A percentile compares a stretch with the other conserved stretches of the same genome.
phyloP scores from a whole-genome alignment of 2,113 vertebrate genomes.

The Psophia crepitans region DNA sequence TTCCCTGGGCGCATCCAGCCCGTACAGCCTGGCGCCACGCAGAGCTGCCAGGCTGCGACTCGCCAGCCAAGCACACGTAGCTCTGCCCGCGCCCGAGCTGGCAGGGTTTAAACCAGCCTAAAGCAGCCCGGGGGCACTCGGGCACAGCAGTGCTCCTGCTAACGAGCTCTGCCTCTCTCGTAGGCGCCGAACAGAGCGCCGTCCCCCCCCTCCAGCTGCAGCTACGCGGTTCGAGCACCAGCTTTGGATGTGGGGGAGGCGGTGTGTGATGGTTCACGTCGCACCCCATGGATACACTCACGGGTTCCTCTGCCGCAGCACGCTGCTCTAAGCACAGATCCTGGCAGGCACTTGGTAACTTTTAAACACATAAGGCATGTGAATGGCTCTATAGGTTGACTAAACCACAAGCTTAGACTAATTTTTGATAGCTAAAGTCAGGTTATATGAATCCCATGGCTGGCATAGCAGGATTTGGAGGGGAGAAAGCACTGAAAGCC shows the following conservation, averaged over 20 bases:
- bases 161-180: background rate
- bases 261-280: background rate
- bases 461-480: background rate
- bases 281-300: fast-evolving
- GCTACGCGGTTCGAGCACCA: fast-evolving
- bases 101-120: background rate
- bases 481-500: background rate
- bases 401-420: background rate
- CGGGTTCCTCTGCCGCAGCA: background rate
- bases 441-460: background rate
- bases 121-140: background rate
- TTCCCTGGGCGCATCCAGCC: fast-evolving
- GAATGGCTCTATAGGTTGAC: background rate
- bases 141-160: background rate
- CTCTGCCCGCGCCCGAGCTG: background rate
- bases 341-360: background rate
- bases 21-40: fast-evolving
- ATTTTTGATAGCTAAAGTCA: background rate
- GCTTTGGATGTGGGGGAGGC: background rate
- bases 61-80: too few species aligned
- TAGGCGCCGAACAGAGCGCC: fast-evolving
- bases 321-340: background rate
- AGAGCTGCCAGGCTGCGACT: fast-evolving
- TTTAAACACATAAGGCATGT: background rate
- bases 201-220: background rate